phyloP scores from a whole-genome alignment of 2,888 invertebrate genomes.

The Acanthococcus lagerstroemiae region DNA sequence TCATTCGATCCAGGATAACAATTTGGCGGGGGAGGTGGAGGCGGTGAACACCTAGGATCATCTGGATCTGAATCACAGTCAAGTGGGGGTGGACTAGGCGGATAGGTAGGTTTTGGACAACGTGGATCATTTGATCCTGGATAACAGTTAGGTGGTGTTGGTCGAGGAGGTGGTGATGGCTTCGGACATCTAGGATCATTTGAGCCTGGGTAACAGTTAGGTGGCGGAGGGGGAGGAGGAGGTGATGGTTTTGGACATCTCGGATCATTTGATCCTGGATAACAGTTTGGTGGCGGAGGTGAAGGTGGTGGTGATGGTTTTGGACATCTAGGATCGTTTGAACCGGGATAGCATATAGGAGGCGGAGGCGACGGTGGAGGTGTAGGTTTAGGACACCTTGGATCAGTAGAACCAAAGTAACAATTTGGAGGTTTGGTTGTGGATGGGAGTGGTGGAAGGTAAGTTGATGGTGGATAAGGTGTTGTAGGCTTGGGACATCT shows the following conservation, averaged over 20 bases:
- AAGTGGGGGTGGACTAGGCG: constrained; percentile 25
- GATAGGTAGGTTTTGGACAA: constrained; percentile 37
- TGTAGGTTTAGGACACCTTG: constrained; percentile 38
- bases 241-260: constrained; percentile 37
- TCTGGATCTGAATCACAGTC: constrained; percentile 41
- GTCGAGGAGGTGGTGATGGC: constrained; percentile 31
- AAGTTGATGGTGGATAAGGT: constrained; percentile 33
- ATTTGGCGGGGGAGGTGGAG: constrained; percentile 16
- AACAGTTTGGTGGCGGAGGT: constrained; percentile 34
- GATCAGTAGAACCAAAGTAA: constrained; percentile 45
- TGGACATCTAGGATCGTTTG: constrained; percentile 32
- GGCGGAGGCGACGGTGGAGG: constrained; percentile 21
- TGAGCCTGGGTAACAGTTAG: constrained; percentile 32
- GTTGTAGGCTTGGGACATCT: constrained; percentile 32
- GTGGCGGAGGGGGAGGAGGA: constrained; percentile 29
- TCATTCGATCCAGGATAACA: constrained; percentile 34
- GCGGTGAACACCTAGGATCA: constrained; percentile 40
- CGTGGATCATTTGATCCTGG: constrained; percentile 38
- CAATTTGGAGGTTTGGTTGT: constrained; percentile 37
- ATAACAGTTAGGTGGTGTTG: constrained; percentile 35
- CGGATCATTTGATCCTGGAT: constrained; percentile 38
- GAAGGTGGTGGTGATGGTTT: constrained; percentile 31
- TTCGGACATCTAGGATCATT: constrained; percentile 32
- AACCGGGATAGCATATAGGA: constrained; percentile 31
- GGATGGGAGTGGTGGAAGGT: constrained; percentile 38